Conservation (phyloP, 2,797 vertebrate species). For the Aphelocoma californica region DNA sequence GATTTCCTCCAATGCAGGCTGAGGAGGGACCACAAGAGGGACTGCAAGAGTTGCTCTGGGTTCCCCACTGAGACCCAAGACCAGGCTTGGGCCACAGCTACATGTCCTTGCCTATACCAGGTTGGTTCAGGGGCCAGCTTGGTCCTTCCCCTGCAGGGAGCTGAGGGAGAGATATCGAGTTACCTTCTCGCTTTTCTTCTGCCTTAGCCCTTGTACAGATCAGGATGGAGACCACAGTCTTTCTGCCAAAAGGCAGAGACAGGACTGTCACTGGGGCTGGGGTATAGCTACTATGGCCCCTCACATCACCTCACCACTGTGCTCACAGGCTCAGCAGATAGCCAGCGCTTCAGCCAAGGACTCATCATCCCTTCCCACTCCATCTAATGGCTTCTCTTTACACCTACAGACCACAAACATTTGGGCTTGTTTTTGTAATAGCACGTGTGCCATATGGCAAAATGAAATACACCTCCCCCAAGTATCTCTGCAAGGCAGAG, state of each 20-base stretch:
- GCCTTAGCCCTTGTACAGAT: background rate
- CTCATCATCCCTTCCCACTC: background rate
- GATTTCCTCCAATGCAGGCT: background rate
- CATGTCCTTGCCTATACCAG: background rate
- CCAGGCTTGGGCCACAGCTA: background rate
- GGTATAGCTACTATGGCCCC: background rate
- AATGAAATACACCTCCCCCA: background rate
- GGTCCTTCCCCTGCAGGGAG: background rate
- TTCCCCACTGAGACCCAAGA: background rate
- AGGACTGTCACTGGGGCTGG: background rate
- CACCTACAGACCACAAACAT: slow-evolving; percentile 53
- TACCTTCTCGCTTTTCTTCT: background rate
- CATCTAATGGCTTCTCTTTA: background rate
- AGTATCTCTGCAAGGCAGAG: background rate
- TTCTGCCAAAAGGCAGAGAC: background rate
- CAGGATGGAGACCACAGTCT: background rate
- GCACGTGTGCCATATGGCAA: background rate
- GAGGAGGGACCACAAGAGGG: background rate
- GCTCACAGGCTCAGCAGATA: background rate
- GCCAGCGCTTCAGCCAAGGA: background rate
- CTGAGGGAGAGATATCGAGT: background rate
- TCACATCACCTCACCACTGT: accelerated
- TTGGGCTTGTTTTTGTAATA: slow-evolving; percentile 33
- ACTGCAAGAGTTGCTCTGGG: background rate
- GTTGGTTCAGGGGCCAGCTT: background rate